phyloP scores from a whole-genome alignment of 2,888 invertebrate species.

The Xanthorhoe designata region DNA sequence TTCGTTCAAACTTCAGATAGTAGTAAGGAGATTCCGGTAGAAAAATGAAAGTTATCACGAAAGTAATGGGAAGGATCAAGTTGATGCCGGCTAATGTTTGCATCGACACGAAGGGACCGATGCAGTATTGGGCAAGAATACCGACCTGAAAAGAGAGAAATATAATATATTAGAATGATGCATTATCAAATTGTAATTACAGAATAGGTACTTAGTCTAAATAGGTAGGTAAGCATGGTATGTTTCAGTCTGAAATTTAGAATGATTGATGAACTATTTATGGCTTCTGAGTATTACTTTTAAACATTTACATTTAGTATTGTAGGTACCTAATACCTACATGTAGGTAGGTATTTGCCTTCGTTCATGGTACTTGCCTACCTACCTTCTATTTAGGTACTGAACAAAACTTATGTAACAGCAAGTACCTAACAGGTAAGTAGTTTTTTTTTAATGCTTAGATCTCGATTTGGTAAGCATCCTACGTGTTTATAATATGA shows the following conservation, averaged over 20 bases:
- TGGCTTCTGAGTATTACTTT: no score
- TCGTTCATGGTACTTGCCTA: no score
- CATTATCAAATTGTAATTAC: neutral
- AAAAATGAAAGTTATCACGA: constrained; percentile 84
- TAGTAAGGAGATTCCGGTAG: constrained; percentile 90
- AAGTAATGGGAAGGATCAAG: constrained; percentile 83
- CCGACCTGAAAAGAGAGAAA: constrained; percentile 79
- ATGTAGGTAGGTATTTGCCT: no score
- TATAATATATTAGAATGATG: neutral
- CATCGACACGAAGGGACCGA: constrained; percentile 86
- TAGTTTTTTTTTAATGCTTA: constrained; percentile 6
- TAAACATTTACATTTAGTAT: no score
- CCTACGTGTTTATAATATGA: constrained; percentile 42
- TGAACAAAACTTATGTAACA: no score
- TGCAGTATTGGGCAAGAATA: constrained; percentile 86
- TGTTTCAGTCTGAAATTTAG: no score
- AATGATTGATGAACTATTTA: no score
- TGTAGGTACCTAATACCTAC: no score
- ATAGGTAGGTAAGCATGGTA: neutral
- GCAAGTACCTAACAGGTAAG: neutral
- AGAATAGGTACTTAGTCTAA: neutral
- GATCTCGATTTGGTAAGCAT: constrained; percentile 29
- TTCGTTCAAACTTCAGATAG: constrained; percentile 81
- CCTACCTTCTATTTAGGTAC: no score
- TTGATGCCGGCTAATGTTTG: constrained; percentile 83